These are phyloP conservation scores for Silurus aristotelis DNA, from an alignment of 2,797 vertebrate species.

Conservation along the genomic window DNA sequence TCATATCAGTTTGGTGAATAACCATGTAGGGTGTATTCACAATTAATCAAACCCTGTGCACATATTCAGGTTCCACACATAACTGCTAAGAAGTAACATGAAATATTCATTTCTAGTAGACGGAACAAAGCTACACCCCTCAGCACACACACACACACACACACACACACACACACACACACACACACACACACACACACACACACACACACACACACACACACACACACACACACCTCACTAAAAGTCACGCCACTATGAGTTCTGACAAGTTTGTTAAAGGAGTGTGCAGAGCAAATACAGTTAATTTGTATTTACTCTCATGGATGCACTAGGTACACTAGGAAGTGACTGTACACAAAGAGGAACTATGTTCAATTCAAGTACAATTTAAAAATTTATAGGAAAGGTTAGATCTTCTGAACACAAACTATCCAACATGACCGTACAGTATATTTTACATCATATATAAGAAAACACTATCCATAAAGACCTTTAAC, in stretches of 20 bases:
- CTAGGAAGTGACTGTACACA: constrained; percentile 55
- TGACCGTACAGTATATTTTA: neutral
- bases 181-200: neutral
- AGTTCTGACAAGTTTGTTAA: constrained; percentile 49
- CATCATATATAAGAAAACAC: neutral
- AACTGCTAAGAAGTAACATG: neutral
- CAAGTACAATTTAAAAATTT: neutral
- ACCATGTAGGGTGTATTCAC: constrained; percentile 22
- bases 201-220: neutral
- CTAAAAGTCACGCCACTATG: constrained; percentile 40
- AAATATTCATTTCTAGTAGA: constrained; percentile 7
- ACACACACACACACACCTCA: neutral
- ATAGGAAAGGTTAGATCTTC: neutral
- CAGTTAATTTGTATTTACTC: constrained; percentile 51
- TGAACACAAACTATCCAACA: neutral
- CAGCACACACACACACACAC: neutral
- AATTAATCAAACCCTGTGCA: constrained; percentile 15
- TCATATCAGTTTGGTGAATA: neutral
- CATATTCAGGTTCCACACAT: neutral
- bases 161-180: neutral
- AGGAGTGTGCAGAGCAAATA: constrained; percentile 47
- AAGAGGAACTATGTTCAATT: neutral
- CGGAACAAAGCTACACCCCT: constrained; percentile 38
- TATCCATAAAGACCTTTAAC: neutral
- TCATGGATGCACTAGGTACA: constrained; percentile 41